Base-by-base conservation (phyloP, 2,888 invertebrate genomes). In the Idaea biselata region DNA sequence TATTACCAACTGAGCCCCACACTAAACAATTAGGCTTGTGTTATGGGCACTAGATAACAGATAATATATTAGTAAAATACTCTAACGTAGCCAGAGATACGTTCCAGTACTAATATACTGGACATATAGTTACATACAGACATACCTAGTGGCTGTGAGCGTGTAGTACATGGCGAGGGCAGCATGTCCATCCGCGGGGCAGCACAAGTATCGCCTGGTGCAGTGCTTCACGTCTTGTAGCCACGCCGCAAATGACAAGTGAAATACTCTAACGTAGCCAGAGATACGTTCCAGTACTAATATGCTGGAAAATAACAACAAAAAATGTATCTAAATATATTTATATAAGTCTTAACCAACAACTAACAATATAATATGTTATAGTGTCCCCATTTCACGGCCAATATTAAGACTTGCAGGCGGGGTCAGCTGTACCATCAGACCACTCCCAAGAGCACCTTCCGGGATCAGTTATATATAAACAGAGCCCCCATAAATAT, bases 201-300 rank as follows among this genome's bases (percentile, higher is more conserved):
- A 95, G 84, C 98, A 99, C 69, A 99, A 93, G 87, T 98, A 99
- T 74, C 98, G 97, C 73, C 98, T 96, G 1, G 99, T 99, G 85
- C 99, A 98, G 81, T 99, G 98, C 87, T 99, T 99, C n/a, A 99
- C 98, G 84, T 99, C 99, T 61, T 97, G 91, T 72, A 99, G 89
- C 99, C 99, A 99, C 81, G 97, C 96, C 25, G 98, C 97, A 86
- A 99, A 99, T 66, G 98, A 98, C 82, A 97, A 97, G 87, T 99
- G 99, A 89, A 99, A 98, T 58, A 98, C 93, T 60, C 95, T 94
- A 65, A 96, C 89, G 63, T 93, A 93, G 1, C 95, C 94, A 2
- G 93, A 94, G 2, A 92, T 84, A 0, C 94, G 93, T 54, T 95
- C 94, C 77, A 95, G 87, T 16, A 91, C 91, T 14, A 93, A 70